Evolutionary conservation across 2,797 vertebrate species (phyloP).

Genomic region (Chanos chanos): DNA sequence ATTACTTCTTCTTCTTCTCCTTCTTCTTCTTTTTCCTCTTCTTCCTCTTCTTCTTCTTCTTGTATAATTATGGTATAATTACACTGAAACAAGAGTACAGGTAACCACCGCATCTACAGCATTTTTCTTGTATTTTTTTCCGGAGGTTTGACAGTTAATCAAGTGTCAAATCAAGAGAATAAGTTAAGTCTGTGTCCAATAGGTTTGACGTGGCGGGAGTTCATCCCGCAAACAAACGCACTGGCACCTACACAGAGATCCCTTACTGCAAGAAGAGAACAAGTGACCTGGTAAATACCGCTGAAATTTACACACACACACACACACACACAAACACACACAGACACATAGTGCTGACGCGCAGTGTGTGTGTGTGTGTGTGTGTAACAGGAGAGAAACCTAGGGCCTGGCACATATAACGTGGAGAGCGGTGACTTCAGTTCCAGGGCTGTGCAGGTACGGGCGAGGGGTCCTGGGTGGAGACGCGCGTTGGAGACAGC

Average conservation of each 20-base stretch:
- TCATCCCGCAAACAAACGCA: constrained; percentile 53
- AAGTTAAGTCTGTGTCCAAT: background rate
- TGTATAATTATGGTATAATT: too few species aligned
- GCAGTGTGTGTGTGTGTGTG: constrained; percentile 10
- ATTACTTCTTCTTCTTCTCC: background rate
- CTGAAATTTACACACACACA: constrained; percentile 7
- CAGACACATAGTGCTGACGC: background rate
- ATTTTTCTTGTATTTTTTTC: too few species aligned
- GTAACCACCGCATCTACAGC: too few species aligned
- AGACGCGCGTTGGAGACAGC: constrained; percentile 39
- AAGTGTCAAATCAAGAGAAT: too few species aligned
- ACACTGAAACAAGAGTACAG: too few species aligned
- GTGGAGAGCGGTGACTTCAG: constrained; percentile 51
- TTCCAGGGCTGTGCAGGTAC: constrained; percentile 23
- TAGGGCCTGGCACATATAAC: constrained; percentile 57
- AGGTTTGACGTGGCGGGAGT: constrained; percentile 62
- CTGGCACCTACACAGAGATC: constrained; percentile 50
- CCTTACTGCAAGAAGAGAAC: constrained; percentile 48
- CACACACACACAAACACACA: background rate
- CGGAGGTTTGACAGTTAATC: too few species aligned
- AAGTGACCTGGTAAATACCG: constrained; percentile 49
- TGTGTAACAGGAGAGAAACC: constrained; percentile 48
- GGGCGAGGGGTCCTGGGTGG: constrained; percentile 49
- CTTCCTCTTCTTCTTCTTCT: background rate
- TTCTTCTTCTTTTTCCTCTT: background rate